These are phyloP conservation scores for Natrix natrix DNA, from an alignment of 2,797 vertebrate genomes.

Conservation along the genomic window DNA sequence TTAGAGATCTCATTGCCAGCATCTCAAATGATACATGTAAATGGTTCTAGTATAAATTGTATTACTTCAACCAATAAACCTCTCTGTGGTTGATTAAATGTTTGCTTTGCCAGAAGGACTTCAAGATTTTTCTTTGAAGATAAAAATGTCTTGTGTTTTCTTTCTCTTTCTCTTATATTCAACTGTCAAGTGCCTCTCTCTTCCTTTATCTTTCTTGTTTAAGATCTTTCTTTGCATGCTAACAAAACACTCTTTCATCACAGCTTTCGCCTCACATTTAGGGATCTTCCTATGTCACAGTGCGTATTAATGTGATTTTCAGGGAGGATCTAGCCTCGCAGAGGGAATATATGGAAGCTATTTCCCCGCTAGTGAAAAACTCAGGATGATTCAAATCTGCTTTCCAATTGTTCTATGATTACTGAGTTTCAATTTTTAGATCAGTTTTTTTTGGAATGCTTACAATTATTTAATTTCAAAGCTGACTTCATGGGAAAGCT, in stretches of 20 bases:
- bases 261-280: not conserved
- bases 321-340: not conserved
- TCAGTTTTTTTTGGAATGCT: not conserved
- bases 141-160: not conserved
- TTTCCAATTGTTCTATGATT: not conserved
- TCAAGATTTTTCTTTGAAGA: not conserved
- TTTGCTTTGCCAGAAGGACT: not conserved
- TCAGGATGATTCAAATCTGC: not conserved
- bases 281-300: not conserved
- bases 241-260: not conserved
- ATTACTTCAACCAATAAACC: not conserved
- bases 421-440: not conserved
- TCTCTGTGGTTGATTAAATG: not conserved
- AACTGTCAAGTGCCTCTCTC: not conserved
- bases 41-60: not conserved
- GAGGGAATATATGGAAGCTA: not conserved
- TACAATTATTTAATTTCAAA: not conserved
- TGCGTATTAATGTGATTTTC: not conserved
- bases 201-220: not conserved
- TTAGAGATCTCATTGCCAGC: not conserved
- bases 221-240: not conserved
- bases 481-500: not conserved
- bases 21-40: not conserved
- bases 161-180: not conserved
- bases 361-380: not conserved